Evolutionary conservation across 2,888 invertebrate species (phyloP).

Genomic region (Invenusta paracnida): DNA sequence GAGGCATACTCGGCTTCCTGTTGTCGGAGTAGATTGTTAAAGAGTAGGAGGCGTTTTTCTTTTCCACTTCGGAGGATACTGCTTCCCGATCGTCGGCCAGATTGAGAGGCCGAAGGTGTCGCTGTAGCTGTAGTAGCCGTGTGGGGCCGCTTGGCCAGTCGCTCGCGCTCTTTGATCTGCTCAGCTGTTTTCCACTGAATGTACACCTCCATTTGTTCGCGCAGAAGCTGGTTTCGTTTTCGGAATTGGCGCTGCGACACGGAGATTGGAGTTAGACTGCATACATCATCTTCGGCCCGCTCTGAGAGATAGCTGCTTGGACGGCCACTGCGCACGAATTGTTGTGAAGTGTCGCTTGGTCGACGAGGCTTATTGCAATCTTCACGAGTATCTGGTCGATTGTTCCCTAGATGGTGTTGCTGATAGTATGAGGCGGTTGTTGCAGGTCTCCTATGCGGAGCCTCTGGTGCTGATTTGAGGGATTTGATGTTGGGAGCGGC

Average conservation of each 20-base stretch:
- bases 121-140: background rate
- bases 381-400: no score
- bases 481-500: background rate
- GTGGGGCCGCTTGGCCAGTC: background rate
- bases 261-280: background rate
- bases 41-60: background rate
- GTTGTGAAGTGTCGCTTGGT: background rate
- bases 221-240: slow-evolving; percentile 30
- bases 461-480: background rate
- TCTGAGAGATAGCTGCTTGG: background rate
- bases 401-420: no score
- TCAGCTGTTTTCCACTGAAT: slow-evolving; percentile 28
- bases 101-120: background rate
- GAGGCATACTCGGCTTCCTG: background rate
- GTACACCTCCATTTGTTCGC: slow-evolving; percentile 36
- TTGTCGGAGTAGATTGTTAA: background rate
- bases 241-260: slow-evolving; percentile 28
- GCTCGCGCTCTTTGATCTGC: slow-evolving; percentile 5
- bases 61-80: background rate
- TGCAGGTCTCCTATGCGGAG: background rate
- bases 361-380: no score
- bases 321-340: background rate
- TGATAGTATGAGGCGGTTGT: no score
- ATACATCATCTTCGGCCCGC: background rate
- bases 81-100: background rate